These are phyloP conservation scores for Amyelois transitella DNA, from an alignment of 1,140 invertebrate genomes.

Conservation along the genomic window DNA sequence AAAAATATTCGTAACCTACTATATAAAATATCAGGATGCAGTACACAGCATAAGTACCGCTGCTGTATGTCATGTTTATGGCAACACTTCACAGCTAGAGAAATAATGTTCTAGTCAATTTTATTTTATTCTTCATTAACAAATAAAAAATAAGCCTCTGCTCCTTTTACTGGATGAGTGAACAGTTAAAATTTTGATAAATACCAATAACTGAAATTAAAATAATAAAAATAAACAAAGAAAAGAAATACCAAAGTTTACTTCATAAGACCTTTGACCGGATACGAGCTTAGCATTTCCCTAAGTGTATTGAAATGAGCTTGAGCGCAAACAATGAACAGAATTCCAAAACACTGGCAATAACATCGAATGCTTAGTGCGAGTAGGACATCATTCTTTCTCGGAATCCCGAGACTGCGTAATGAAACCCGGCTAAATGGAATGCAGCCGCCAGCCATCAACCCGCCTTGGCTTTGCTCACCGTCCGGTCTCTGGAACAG, in stretches of 20 bases:
- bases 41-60: no score
- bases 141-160: no score
- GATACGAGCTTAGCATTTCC: slow-evolving; percentile 46
- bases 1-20: neutral
- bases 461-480: slow-evolving; percentile 10
- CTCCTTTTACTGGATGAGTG: no score
- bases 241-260: neutral
- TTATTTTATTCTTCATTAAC: no score
- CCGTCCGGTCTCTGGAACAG: neutral
- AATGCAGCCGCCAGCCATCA: slow-evolving; percentile 46
- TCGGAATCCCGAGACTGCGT: slow-evolving; percentile 59
- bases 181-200: neutral
- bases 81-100: no score
- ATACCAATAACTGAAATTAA: neutral
- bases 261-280: slow-evolving; percentile 42
- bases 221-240: neutral
- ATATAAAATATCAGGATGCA: neutral
- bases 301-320: slow-evolving; percentile 60
- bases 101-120: no score
- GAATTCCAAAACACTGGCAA: slow-evolving; percentile 66
- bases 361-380: slow-evolving; percentile 55
- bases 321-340: slow-evolving; percentile 63
- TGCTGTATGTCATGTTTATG: no score
- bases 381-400: slow-evolving; percentile 62
- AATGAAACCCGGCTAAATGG: slow-evolving; percentile 61